Conservation (phyloP, 2,797 vertebrate species). For the Melopsittacus undulatus region DNA sequence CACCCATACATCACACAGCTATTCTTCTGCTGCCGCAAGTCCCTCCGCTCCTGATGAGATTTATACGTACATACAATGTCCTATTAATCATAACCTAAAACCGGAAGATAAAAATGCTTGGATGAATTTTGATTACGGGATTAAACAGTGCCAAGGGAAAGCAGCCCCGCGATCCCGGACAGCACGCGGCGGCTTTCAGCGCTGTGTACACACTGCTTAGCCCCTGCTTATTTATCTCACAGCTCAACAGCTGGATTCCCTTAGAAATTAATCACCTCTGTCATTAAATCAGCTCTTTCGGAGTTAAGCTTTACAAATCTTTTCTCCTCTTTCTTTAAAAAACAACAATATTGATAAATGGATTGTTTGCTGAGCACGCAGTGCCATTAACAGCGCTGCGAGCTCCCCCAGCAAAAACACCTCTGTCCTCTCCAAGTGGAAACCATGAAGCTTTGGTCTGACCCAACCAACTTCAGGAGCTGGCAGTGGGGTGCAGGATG, state of each 20-base stretch:
- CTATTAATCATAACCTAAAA: not conserved
- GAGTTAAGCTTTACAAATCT: conserved; percentile 58
- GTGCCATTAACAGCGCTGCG: not conserved
- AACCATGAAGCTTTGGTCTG: not conserved
- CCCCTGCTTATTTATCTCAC: conserved; percentile 28
- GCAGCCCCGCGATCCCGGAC: not conserved
- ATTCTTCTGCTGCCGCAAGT: not conserved
- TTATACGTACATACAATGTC: not conserved
- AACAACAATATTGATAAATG: conserved; percentile 59
- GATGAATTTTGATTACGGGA: not conserved
- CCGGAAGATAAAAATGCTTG: conserved; percentile 4
- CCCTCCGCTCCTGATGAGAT: conserved; percentile 11
- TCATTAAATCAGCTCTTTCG: conserved; percentile 65
- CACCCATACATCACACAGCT: not conserved
- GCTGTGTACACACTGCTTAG: not conserved
- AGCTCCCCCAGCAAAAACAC: conserved; percentile 7
- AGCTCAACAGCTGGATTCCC: conserved; percentile 59
- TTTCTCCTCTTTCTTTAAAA: not conserved
- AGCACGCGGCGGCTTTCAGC: not conserved
- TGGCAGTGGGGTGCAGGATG: not conserved
- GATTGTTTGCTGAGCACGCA: conserved; percentile 49
- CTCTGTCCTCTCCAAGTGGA: not conserved
- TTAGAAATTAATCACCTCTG: conserved; percentile 69
- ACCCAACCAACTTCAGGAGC: not conserved
- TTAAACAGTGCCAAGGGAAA: not conserved